Base-by-base conservation (phyloP, 2,797 vertebrate genomes). In the Spinus olivaceus region DNA sequence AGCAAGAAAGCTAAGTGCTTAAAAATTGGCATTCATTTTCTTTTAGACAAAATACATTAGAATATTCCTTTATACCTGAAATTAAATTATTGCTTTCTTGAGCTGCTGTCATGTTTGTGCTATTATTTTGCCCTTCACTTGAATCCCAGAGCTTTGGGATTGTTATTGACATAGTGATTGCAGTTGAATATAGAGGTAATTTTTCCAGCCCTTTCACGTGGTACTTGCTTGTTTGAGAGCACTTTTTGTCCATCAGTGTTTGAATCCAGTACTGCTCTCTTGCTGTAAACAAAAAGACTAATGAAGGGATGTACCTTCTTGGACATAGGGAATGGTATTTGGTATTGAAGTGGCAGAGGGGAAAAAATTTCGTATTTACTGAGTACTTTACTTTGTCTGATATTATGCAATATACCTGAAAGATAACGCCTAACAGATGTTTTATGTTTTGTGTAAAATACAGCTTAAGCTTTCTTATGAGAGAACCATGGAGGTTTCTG, bases 111-210 rank as follows among this genome's bases (percentile, higher is more conserved):
- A 63, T 49, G 20, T 86, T 88, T 56, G 14, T 67, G 90, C 13
- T 15, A 10, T 94, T 92, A 46, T 92, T 94, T 91, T 94, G 54
- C 59, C 42, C 73, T 94, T 89, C 32, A 66, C 41, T 41, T 74
- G 77, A 94, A 90, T 71, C 30, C 4, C 28, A 59, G 42, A 90
- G 42, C 73, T 61, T 94, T 35, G 50, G 66, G 51, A 17, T 70
- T 50, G 49, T 66, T 91, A 21, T 47, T 61, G 59, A 51, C 9
- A 16, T 14, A 67, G 33, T 13, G 33, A 74, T 60, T 92, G 57
- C 47, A 81, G 18, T 33, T 47, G 73, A 78, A 72, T 65, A 65
- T 27, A 76, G 19, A 83, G 61, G 20, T 69, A 3, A 78, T 78
- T 93, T 91, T 74, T 50, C 46, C 14, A 84, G 3, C 20, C 15